These are phyloP conservation scores for Ashinkailepas kermadecensis DNA, from an alignment of 2,888 invertebrate genomes.

Conservation along the genomic window DNA sequence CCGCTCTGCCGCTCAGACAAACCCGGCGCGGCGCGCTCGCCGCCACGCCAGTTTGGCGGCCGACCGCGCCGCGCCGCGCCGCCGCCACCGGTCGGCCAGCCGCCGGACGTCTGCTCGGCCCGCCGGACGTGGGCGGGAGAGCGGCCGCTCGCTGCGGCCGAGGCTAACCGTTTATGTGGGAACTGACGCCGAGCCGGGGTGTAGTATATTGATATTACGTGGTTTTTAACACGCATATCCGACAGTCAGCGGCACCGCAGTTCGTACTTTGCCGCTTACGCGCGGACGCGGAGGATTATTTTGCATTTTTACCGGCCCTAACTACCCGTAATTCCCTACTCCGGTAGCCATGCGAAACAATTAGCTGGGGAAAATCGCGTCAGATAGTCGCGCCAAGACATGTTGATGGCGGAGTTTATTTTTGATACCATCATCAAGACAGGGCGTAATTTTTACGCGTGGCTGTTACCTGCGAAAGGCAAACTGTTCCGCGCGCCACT, in stretches of 20 bases:
- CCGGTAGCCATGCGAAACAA: conserved; percentile 13
- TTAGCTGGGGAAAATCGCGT: background rate
- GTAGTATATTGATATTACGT: background rate
- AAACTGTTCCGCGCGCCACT: background rate
- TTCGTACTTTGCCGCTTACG: background rate
- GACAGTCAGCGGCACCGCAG: background rate
- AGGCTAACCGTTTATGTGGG: background rate
- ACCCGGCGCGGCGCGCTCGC: no score
- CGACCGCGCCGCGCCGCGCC: background rate
- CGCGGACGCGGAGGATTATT: background rate
- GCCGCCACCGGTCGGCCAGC: background rate
- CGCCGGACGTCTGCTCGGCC: background rate
- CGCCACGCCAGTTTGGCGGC: background rate
- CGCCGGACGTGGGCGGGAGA: background rate
- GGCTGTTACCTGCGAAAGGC: background rate
- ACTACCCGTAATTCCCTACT: background rate
- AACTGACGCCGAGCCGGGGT: background rate
- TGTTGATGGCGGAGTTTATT: background rate
- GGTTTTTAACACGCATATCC: background rate
- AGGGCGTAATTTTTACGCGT: background rate
- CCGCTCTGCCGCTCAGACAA: background rate
- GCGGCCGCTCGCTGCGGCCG: no score
- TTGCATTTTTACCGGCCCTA: background rate
- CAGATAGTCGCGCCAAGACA: background rate
- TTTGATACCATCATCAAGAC: background rate